Conservation (phyloP, 2,797 vertebrate genomes). For the Paedocypris micromegethes region DNA sequence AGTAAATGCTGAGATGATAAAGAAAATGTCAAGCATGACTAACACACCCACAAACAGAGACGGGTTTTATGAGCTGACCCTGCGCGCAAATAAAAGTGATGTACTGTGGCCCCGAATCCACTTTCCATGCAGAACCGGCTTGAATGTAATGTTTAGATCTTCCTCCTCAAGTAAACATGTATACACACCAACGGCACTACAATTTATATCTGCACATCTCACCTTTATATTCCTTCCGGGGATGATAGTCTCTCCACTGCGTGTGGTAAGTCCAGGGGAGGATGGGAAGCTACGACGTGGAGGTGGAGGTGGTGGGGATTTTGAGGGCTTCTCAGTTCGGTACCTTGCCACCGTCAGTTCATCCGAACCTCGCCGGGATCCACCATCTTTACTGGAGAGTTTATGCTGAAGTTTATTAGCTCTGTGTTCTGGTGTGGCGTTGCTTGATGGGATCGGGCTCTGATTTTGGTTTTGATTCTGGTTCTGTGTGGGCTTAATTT, state of each 20-base stretch:
- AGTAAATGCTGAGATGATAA: constrained; percentile 3
- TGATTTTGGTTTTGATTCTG: constrained; percentile 38
- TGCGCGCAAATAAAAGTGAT: constrained; percentile 28
- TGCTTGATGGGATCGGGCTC: constrained; percentile 49
- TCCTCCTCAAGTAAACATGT: not conserved
- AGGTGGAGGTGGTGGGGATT: constrained; percentile 90
- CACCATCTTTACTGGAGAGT: constrained; percentile 79
- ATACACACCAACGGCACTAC: not conserved
- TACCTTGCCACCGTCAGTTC: constrained; percentile 90
- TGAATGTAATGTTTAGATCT: not conserved
- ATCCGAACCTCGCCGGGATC: constrained; percentile 86
- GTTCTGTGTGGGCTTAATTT: constrained; percentile 66
- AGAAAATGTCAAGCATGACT: constrained; percentile 21
- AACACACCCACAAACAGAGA: constrained; percentile 20
- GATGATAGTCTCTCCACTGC: constrained; percentile 87
- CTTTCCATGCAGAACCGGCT: not conserved
- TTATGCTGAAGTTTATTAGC: constrained; percentile 80
- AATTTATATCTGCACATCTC: not conserved
- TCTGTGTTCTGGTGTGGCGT: constrained; percentile 80
- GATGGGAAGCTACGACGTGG: constrained; percentile 94
- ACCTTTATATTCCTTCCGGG: constrained; percentile 93
- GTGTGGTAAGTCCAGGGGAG: constrained; percentile 83
- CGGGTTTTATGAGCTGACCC: constrained; percentile 16
- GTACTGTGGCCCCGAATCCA: constrained; percentile 1
- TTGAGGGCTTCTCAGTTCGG: constrained; percentile 95